These are phyloP conservation scores for Lasius platythorax DNA, from an alignment of 2,888 invertebrate species.

Conservation along the genomic window DNA sequence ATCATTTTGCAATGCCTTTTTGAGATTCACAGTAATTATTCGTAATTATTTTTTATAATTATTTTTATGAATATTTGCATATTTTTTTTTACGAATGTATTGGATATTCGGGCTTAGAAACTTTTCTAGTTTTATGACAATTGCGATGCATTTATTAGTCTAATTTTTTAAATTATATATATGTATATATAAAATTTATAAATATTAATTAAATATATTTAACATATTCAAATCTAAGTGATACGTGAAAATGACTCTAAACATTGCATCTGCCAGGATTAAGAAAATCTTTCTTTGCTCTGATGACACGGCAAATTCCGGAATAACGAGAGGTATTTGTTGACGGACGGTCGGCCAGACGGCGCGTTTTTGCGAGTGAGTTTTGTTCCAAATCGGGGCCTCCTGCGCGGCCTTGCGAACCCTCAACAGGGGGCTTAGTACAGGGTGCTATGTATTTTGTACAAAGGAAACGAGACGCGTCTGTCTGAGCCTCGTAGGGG, in stretches of 20 bases:
- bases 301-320: conserved; percentile 21
- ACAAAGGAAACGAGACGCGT: conserved; percentile 35
- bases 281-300: background rate
- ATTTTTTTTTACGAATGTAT: background rate
- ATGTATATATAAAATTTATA: background rate
- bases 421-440: conserved; percentile 18
- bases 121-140: background rate
- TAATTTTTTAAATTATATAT: background rate
- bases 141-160: background rate
- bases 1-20: background rate
- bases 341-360: conserved; percentile 14
- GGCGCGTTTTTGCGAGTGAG: conserved; percentile 14
- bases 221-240: background rate
- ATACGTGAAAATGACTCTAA: background rate
- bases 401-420: conserved; percentile 48
- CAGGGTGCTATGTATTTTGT: conserved; percentile 30
- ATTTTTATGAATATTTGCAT: no score
- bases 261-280: background rate
- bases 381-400: conserved; percentile 51
- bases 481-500: conserved; percentile 44
- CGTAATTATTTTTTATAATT: background rate
- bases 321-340: conserved; percentile 18
- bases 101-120: background rate
- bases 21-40: background rate
- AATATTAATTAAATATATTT: background rate